Conservation (phyloP, 2,113 vertebrate species). For the Furnarius figulus region DNA sequence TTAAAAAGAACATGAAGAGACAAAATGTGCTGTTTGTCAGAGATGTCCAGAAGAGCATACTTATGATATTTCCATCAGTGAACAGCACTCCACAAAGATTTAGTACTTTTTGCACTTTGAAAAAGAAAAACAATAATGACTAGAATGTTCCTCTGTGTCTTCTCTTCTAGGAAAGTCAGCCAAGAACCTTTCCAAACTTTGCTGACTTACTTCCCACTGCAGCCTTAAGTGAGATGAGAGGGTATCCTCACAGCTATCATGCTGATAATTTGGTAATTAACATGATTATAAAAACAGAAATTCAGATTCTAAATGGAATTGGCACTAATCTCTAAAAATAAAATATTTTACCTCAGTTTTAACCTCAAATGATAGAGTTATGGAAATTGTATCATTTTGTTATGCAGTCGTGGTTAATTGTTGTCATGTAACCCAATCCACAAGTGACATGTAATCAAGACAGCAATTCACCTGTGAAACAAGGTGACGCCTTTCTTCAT, state of each 20-base stretch:
- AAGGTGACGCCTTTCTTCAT: neutral
- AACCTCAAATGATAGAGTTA: neutral
- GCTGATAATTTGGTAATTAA: neutral
- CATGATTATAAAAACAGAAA: neutral
- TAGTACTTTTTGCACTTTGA: neutral
- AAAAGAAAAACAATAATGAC: neutral
- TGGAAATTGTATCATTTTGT: neutral
- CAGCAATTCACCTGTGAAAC: neutral
- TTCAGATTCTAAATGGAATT: neutral
- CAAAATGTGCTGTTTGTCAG: neutral
- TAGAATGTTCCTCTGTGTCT: neutral
- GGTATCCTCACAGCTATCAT: neutral
- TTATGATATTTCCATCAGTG: neutral
- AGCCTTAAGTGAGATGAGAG: neutral
- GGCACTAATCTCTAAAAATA: neutral
- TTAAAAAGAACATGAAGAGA: neutral
- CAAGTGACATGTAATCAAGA: neutral
- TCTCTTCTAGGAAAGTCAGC: neutral
- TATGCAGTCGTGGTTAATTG: neutral
- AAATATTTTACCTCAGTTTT: neutral
- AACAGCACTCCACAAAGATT: neutral
- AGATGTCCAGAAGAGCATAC: neutral
- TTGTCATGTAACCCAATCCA: neutral
- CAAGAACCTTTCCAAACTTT: neutral
- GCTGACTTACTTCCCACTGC: neutral